Evolutionary conservation across 2,888 invertebrate genomes (phyloP), one percentile per base, ranked within the genome.

Genomic region (Pyrocoelia pectoralis): DNA sequence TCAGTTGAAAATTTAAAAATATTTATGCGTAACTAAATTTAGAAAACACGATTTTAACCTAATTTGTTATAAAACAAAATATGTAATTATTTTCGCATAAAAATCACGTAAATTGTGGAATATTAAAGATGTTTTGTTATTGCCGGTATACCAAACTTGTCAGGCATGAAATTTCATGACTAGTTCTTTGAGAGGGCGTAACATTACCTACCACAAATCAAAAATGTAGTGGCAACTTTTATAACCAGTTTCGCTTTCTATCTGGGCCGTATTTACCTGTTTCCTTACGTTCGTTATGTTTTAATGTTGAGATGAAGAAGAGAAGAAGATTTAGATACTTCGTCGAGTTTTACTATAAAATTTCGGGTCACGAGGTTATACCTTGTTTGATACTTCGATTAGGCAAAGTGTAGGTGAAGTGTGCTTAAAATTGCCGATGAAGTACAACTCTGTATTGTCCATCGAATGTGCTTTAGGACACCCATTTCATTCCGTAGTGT

Each of bases 381-480:
- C 19, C 2, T 19, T 10, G 19, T 28, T 50, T 28, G 14, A 50
- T 19, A 28, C 13, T 6, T 13, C 33, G 48, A 33, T 28, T 43
- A n/a, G 12, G 10, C 24, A 19, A 13, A 53, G 4, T 24, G 24
- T n/a, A 24, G 13, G 10, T 28, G 12, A n/a, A 24, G 18, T 29
- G n/a, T 12, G 14, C 18, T 19, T 15, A 12, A 2, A 4, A 14
- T 38, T 10, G 2, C 3, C 12, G 41, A 28, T 51, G 13, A 60
- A 71, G 64, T 74, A 68, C 76, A 71, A 69, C 64, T 64, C 77
- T 78, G 78, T 57, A 41, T 52, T 63, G 68, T 74, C 71, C 73
- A 77, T 79, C 77, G 76, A 78, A 77, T 78, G 77, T 76, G 74
- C 76, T 79, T 79, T 76, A 77, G 79, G 78, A 78, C 78, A 77